Evolutionary conservation across 2,888 invertebrate genomes (phyloP).

Genomic region (Diplolepis rosae): DNA sequence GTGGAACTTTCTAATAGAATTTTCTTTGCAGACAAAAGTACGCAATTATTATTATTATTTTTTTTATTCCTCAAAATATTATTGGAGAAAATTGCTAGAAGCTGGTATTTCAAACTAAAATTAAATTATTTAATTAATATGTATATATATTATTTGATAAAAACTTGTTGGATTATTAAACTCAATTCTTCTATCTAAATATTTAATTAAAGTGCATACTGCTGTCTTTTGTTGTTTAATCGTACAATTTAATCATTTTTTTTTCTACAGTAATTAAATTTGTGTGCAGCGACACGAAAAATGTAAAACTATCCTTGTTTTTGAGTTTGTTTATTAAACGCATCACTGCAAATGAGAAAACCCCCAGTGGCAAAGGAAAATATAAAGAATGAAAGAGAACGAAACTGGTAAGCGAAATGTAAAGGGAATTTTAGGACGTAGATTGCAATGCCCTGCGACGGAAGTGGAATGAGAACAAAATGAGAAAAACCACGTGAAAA

Average conservation of each 20-base stretch:
- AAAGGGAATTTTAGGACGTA: conserved; percentile 21
- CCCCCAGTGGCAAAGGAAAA: conserved; percentile 2
- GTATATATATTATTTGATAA: background rate
- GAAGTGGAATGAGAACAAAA: conserved; percentile 21
- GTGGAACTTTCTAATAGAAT: background rate
- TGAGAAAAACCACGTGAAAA: conserved; percentile 8
- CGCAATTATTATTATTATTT: background rate
- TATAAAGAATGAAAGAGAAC: conserved; percentile 24
- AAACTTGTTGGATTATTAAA: too few species aligned
- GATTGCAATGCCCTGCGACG: conserved; percentile 15
- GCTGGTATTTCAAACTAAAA: background rate
- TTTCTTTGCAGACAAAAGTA: conserved; percentile 6
- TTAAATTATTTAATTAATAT: background rate
- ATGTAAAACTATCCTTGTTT: conserved; percentile 10
- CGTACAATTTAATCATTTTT: background rate
- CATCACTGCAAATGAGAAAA: conserved; percentile 16
- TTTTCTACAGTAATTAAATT: background rate
- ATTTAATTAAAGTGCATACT: background rate
- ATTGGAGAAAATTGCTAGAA: background rate
- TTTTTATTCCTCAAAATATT: background rate
- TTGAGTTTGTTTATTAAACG: conserved; percentile 28
- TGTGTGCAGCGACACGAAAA: background rate
- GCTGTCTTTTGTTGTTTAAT: too few species aligned
- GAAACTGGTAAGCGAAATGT: conserved; percentile 19
- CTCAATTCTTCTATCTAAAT: background rate